A percentile compares a stretch with the other conserved stretches of the same genome.
phyloP scores from a whole-genome alignment of 2,888 invertebrate species.

The Ennomos fuscantarius region DNA sequence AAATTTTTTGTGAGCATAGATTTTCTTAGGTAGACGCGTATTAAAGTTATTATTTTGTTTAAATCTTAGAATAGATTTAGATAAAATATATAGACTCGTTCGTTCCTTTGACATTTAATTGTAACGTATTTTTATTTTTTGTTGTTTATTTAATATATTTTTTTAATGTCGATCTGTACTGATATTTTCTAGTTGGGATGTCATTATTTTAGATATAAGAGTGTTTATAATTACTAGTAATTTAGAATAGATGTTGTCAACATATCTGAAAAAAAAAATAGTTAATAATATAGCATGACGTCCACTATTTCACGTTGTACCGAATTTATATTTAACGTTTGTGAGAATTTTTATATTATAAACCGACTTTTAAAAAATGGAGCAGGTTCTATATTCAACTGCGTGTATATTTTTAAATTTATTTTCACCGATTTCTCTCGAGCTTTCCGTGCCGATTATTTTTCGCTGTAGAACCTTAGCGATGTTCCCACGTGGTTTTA shows the following conservation, averaged over 20 bases:
- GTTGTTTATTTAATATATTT: conserved; percentile 29
- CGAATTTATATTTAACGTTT: conserved; percentile 19
- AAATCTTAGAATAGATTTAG: conserved; percentile 27
- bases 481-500: too few species aligned
- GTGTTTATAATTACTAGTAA: conserved; percentile 51
- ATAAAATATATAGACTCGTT: conserved; percentile 24
- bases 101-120: conserved; percentile 34
- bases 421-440: background rate
- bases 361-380: background rate
- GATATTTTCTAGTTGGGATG: conserved; percentile 36
- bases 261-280: conserved; percentile 48
- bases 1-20: conserved; percentile 36
- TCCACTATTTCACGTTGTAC: conserved; percentile 39
- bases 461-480: too few species aligned
- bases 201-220: conserved; percentile 43
- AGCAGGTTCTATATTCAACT: too few species aligned
- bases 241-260: conserved; percentile 50
- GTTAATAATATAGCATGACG: conserved; percentile 39
- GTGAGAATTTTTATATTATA: conserved; percentile 23
- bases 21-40: conserved; percentile 33
- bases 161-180: conserved; percentile 29
- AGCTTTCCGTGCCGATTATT: too few species aligned
- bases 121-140: conserved; percentile 32
- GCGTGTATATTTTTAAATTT: background rate
- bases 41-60: conserved; percentile 33